Conservation (phyloP, 2,888 invertebrate species). For the Tenthredo livida region DNA sequence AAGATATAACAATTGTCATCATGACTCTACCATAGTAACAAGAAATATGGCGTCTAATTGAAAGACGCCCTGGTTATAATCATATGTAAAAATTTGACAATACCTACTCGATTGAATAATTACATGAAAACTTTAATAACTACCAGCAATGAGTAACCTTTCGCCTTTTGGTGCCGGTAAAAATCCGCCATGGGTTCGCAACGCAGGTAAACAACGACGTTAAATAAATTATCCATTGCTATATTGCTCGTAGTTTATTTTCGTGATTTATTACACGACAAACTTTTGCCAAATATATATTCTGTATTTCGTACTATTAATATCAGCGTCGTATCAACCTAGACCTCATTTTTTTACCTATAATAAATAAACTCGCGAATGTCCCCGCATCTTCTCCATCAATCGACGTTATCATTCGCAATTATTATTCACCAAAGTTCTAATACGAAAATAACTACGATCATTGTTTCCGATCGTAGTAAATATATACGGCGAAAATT, state of each 20-base stretch:
- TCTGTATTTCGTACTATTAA: not conserved
- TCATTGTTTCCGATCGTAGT: not conserved
- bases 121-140: not conserved
- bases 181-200: slow-evolving; percentile 91
- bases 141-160: slow-evolving; percentile 78
- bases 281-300: not conserved
- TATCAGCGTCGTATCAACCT: not conserved
- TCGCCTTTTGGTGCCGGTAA: slow-evolving; percentile 84
- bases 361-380: no score
- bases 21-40: slow-evolving; percentile 53
- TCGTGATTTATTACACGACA: not conserved
- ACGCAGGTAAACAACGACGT: slow-evolving; percentile 75
- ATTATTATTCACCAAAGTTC: not conserved
- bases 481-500: not conserved
- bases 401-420: not conserved
- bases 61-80: slow-evolving; percentile 68
- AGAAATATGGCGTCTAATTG: slow-evolving; percentile 72
- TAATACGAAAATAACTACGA: not conserved
- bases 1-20: not conserved
- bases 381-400: not conserved
- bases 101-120: slow-evolving; percentile 6
- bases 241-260: slow-evolving; percentile 13
- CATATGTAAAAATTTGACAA: slow-evolving; percentile 55
- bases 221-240: not conserved
- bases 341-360: not conserved